phyloP scores from a whole-genome alignment of 2,797 vertebrate genomes.

The Dermochelys coriacea region DNA sequence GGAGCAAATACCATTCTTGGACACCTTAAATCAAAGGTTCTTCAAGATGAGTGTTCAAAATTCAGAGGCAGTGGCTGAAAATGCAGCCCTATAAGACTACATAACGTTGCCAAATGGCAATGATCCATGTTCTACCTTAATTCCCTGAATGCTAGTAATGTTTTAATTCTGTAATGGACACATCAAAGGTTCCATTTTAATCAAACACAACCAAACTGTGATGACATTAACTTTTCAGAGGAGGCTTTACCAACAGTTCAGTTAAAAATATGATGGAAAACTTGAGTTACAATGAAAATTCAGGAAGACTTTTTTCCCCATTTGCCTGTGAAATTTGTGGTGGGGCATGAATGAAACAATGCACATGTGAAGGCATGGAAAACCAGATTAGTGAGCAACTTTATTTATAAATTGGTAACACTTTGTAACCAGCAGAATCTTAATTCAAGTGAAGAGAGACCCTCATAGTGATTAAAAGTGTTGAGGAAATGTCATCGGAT shows the following conservation, averaged over 20 bases:
- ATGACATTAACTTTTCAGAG: neutral
- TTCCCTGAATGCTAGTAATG: neutral
- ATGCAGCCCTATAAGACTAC: neutral
- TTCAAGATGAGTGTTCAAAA: neutral
- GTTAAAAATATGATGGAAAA: neutral
- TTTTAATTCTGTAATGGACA: neutral
- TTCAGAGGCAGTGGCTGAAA: slow-evolving; percentile 35
- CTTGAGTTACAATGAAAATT: neutral
- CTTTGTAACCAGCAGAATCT: slow-evolving; percentile 12
- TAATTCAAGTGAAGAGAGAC: neutral
- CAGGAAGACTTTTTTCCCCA: neutral
- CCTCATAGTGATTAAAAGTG: neutral
- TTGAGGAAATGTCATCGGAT: neutral
- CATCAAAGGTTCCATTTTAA: neutral
- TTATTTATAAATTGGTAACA: slow-evolving; percentile 31
- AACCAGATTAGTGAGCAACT: slow-evolving; percentile 31
- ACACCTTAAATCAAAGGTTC: neutral
- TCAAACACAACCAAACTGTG: neutral
- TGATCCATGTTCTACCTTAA: neutral
- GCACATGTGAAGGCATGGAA: slow-evolving; percentile 41
- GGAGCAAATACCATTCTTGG: neutral
- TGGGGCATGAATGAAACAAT: slow-evolving; percentile 38
- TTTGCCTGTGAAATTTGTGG: slow-evolving; percentile 55
- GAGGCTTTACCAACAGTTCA: neutral
- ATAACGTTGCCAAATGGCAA: neutral